phyloP scores from a whole-genome alignment of 2,113 vertebrate genomes.

The Raja brachyura region DNA sequence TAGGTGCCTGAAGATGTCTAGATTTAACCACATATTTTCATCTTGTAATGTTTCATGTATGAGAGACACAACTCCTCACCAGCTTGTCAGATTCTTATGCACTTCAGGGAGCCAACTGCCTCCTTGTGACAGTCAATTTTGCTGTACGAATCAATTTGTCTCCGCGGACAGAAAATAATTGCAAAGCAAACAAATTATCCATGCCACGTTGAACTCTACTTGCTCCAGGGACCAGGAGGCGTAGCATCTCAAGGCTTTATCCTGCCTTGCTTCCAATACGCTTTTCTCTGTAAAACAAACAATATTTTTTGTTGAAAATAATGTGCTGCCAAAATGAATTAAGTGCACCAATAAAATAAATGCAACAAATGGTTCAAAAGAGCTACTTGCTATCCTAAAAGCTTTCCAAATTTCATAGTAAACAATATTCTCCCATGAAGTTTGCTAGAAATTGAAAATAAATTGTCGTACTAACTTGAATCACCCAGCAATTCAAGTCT shows the following conservation, averaged over 20 bases:
- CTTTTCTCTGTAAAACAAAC: constrained; percentile 45
- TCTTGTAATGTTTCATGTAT: constrained; percentile 16
- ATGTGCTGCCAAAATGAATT: background rate
- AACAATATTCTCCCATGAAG: background rate
- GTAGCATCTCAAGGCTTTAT: constrained; percentile 50
- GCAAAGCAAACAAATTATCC: constrained; percentile 95
- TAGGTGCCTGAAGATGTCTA: background rate
- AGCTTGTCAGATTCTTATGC: constrained; percentile 54
- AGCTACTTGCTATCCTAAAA: background rate
- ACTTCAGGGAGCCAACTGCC: constrained; percentile 52
- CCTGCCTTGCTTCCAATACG: constrained; percentile 41
- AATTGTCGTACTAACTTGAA: constrained; percentile 1
- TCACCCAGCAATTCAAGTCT: background rate
- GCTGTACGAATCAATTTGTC: constrained; percentile 84
- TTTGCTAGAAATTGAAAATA: background rate
- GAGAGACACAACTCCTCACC: constrained; percentile 42
- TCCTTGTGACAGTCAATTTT: constrained; percentile 59
- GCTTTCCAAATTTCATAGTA: background rate
- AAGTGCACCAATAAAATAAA: background rate
- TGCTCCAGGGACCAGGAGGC: constrained; percentile 59
- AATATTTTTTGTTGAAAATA: constrained; percentile 39
- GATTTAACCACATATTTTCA: background rate
- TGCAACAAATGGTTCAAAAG: background rate
- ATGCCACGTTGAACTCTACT: constrained; percentile 74
- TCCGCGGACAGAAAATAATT: constrained; percentile 93